Evolutionary conservation across 2,797 vertebrate genomes (phyloP).

Genomic region (Artibeus jamaicensis): DNA sequence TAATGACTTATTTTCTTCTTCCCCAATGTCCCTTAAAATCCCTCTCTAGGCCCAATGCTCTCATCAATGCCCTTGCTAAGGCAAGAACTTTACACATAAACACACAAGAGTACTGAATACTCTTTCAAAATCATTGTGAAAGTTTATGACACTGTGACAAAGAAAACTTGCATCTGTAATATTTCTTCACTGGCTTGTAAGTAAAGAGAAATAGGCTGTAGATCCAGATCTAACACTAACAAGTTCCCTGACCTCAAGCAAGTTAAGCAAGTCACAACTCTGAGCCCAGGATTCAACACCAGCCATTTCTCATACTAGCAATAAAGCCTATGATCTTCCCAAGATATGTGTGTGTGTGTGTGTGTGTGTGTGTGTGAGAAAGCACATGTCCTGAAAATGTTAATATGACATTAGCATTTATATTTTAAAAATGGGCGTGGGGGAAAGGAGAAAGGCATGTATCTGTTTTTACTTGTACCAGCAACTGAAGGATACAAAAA

Average conservation of each 20-base stretch:
- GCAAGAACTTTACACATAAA: neutral
- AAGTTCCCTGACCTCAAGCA: neutral
- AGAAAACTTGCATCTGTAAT: slow-evolving; percentile 1
- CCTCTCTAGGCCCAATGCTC: neutral
- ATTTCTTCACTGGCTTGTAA: neutral
- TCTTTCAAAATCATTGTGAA: slow-evolving; percentile 3
- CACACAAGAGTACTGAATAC: neutral
- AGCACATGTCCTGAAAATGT: neutral
- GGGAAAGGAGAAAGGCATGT: no score
- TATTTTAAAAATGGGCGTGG: neutral
- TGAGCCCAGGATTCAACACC: slow-evolving; percentile 1
- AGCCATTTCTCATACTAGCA: slow-evolving; percentile 12
- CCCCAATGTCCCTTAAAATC: neutral
- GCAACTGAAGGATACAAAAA: neutral
- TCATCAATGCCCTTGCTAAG: neutral
- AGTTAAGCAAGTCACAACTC: slow-evolving; percentile 27
- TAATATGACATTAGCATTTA: neutral
- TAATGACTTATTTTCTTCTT: neutral
- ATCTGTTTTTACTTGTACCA: neutral
- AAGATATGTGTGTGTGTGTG: neutral
- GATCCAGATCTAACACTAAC: neutral
- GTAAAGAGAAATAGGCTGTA: slow-evolving; percentile 12
- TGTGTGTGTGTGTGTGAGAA: neutral
- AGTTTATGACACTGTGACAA: neutral
- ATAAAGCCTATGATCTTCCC: neutral